Evolutionary conservation across 2,888 invertebrate species (phyloP).

Genomic region (Erebia aethiops): DNA sequence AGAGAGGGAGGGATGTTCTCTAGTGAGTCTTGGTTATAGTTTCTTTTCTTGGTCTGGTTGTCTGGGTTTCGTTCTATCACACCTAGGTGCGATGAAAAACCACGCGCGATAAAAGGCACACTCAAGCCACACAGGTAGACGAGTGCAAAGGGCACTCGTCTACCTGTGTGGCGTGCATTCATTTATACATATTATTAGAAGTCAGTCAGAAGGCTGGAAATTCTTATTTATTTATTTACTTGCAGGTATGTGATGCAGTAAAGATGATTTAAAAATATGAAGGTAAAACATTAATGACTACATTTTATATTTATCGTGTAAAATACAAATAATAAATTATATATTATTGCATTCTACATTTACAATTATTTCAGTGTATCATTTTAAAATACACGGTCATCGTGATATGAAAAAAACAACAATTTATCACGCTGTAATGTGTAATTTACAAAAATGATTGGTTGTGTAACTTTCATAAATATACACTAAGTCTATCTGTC

Average conservation of each 20-base stretch:
- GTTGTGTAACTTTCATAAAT: slow-evolving; percentile 9
- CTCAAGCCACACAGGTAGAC: no score
- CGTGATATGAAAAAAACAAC: slow-evolving; percentile 7
- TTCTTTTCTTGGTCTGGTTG: no score
- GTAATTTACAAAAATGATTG: slow-evolving; percentile 13
- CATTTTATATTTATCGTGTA: background rate
- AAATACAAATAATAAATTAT: background rate
- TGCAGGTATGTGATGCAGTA: slow-evolving; percentile 31
- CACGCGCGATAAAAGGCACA: no score
- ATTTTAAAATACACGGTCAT: background rate
- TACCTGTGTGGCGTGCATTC: no score
- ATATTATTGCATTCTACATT: background rate
- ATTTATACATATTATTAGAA: no score
- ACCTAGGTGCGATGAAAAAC: no score
- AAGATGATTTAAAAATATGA: slow-evolving; percentile 32
- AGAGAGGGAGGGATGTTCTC: no score
- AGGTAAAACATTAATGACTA: slow-evolving; percentile 20
- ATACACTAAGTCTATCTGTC: background rate
- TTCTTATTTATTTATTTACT: slow-evolving; percentile 22
- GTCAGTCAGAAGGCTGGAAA: no score
- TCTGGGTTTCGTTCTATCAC: no score
- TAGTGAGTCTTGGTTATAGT: no score
- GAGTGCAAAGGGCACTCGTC: no score
- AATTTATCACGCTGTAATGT: slow-evolving; percentile 18
- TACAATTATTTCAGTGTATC: background rate